Conservation (phyloP, 2,113 vertebrate genomes). For the Crotophaga sulcirostris region DNA sequence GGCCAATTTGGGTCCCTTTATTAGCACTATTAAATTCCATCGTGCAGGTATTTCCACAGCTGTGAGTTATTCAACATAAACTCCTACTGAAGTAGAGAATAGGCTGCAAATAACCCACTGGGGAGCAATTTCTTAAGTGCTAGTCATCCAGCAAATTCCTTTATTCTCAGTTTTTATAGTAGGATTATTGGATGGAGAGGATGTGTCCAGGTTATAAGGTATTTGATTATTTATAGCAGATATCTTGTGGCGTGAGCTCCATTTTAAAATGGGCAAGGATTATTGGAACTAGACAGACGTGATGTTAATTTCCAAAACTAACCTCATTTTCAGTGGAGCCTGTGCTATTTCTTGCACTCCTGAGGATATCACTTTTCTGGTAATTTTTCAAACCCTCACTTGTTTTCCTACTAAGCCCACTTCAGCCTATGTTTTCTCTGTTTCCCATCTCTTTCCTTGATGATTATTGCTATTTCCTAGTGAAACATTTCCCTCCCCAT, state of each 20-base stretch:
- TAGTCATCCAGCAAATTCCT: constrained; percentile 64
- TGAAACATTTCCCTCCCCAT: background rate
- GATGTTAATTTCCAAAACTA: constrained; percentile 57
- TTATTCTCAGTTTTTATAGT: constrained; percentile 65
- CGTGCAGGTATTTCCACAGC: constrained; percentile 59
- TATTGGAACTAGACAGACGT: constrained; percentile 46
- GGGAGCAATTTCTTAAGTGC: constrained; percentile 60
- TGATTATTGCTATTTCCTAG: background rate
- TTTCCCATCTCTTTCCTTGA: background rate
- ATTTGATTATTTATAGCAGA: constrained; percentile 56
- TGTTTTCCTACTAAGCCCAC: constrained; percentile 1
- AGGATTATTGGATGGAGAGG: constrained; percentile 35
- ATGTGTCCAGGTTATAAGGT: constrained; percentile 41
- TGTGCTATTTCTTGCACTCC: constrained; percentile 17
- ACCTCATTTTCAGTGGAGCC: constrained; percentile 28
- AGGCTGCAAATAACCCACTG: constrained; percentile 56
- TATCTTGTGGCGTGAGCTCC: background rate
- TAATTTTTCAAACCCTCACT: constrained; percentile 37
- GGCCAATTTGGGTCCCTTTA: constrained; percentile 37
- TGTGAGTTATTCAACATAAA: constrained; percentile 66
- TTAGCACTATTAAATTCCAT: constrained; percentile 37
- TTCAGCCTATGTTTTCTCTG: constrained; percentile 1
- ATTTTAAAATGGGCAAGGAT: constrained; percentile 35
- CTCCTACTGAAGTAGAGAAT: constrained; percentile 54
- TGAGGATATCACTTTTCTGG: constrained; percentile 42